A percentile compares a stretch with the other conserved stretches of the same genome.
These are phyloP conservation scores for Neocrepidodera transversa DNA, from an alignment of 2,888 invertebrate genomes.

Conservation along the genomic window DNA sequence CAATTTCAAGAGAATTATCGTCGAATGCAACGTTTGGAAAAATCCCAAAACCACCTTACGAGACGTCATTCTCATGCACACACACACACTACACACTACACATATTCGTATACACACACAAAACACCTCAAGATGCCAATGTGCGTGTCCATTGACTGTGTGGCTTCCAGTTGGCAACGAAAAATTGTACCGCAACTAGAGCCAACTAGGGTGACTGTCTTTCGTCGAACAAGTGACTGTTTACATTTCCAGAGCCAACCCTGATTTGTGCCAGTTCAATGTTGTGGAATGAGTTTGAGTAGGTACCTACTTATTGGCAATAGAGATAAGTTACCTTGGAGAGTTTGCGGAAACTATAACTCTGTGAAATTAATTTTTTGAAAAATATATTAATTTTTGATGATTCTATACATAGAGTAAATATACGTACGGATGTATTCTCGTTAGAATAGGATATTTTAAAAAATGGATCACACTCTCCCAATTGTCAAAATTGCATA, in stretches of 20 bases:
- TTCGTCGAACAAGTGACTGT: conserved; percentile 33
- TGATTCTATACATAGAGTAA: too few relatives aligned
- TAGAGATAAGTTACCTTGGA: not conserved
- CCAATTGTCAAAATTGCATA: too few relatives aligned
- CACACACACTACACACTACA: conserved; percentile 6
- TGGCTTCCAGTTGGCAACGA: conserved; percentile 53
- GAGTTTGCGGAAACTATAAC: too few relatives aligned
- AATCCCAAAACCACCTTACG: conserved; percentile 37
- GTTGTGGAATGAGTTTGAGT: conserved; percentile 12
- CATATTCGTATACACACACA: conserved; percentile 12
- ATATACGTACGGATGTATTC: too few relatives aligned
- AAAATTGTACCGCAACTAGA: conserved; percentile 50
- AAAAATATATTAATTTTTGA: too few relatives aligned
- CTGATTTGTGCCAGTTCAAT: conserved; percentile 33
- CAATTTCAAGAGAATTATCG: conserved; percentile 13
- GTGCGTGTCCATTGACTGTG: conserved; percentile 46
- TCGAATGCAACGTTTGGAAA: conserved; percentile 36
- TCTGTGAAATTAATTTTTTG: too few relatives aligned
- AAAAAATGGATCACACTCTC: too few relatives aligned
- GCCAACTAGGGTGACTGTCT: conserved; percentile 55
- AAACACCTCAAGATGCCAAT: conserved; percentile 36
- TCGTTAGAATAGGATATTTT: too few relatives aligned
- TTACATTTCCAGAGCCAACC: conserved; percentile 42
- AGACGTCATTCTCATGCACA: conserved; percentile 16
- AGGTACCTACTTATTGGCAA: not conserved